Base-by-base conservation (phyloP, 2,888 invertebrate genomes). In the Synanthedon formicaeformis region DNA sequence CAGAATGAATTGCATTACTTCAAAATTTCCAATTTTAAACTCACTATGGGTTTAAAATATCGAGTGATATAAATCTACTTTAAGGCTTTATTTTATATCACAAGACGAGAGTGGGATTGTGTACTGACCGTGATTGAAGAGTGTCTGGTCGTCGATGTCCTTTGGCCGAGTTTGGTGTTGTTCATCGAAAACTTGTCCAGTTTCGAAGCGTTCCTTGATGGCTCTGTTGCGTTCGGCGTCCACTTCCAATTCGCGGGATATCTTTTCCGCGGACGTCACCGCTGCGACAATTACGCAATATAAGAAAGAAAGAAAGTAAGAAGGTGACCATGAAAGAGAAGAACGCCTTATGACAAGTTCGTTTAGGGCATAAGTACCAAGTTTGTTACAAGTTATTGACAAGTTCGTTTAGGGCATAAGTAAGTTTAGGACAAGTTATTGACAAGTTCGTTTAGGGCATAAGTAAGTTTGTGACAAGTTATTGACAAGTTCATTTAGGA, bases 121-220 rank as follows among this genome's bases (percentile, higher is more conserved):
- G 10, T 49, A 66, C 71, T 66, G 71, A 93, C 94, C 95, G 65
- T 94, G 94, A 68, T 94, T 94, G 70, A 94, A 94, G 3, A 95
- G 91, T 60, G 93, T 90, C 57, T 91, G 89, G 65, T 96, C 95
- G 34, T 93, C 92, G n/a, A 90, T 84, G 16, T 89, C 90, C 55
- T 86, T 84, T 64, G 74, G 81, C 68, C 69, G 84, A 40, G 82
- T 87, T 59, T 87, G 85, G 45, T 78, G 79, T 69, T 90, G 90
- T 56, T 91, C 91, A 53, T 93, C 92, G 62, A 89, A 90, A 1
- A 90, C 82, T 61, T 94, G 92, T 0, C 96, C 96, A 57, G 91
- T 93, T 76, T 95, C 95, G 74, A 95, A 95, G 60, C 91, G 90
- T 57, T 95, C 92, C 65, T 94, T 95, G 63, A 94, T 91, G 48